Conservation (phyloP, 2,113 vertebrate genomes). For the Hepsetus odoe region DNA sequence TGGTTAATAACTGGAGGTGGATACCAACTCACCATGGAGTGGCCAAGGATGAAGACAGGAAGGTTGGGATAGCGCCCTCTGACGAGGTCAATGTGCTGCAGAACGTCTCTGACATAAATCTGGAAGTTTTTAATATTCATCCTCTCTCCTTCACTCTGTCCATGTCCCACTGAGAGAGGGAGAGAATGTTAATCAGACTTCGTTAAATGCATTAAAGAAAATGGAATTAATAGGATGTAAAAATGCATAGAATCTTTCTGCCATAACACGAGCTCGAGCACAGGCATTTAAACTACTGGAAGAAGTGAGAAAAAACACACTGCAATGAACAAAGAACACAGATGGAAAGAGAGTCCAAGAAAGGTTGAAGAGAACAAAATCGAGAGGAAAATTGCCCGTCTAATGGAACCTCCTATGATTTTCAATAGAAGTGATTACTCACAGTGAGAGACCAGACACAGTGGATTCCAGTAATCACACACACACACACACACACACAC, state of each 20-base stretch:
- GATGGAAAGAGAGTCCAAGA: slow-evolving; percentile 30
- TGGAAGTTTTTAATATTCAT: slow-evolving; percentile 93
- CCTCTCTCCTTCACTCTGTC: slow-evolving; percentile 93
- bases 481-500: slow-evolving; percentile 35
- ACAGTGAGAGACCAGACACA: slow-evolving; percentile 41
- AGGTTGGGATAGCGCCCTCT: slow-evolving; percentile 81
- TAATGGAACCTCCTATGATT: slow-evolving; percentile 46
- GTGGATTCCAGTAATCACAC: slow-evolving; percentile 25
- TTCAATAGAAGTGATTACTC: slow-evolving; percentile 42
- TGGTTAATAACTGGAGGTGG: neutral
- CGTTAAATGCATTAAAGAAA: neutral
- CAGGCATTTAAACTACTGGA: slow-evolving; percentile 13
- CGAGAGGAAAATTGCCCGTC: slow-evolving; percentile 40
- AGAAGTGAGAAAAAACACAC: neutral
- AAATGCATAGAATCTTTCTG: neutral
- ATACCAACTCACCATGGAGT: slow-evolving; percentile 88
- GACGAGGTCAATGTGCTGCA: slow-evolving; percentile 90
- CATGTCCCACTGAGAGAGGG: slow-evolving; percentile 86
- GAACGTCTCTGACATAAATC: slow-evolving; percentile 85
- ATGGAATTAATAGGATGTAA: slow-evolving; percentile 5
- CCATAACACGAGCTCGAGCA: neutral
- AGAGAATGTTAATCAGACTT: slow-evolving; percentile 37
- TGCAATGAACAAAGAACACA: slow-evolving; percentile 24
- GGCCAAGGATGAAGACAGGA: slow-evolving; percentile 90
- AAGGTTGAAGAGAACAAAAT: slow-evolving; percentile 39